Conservation (phyloP, 2,113 vertebrate species). For the Empidonax alnorum region DNA sequence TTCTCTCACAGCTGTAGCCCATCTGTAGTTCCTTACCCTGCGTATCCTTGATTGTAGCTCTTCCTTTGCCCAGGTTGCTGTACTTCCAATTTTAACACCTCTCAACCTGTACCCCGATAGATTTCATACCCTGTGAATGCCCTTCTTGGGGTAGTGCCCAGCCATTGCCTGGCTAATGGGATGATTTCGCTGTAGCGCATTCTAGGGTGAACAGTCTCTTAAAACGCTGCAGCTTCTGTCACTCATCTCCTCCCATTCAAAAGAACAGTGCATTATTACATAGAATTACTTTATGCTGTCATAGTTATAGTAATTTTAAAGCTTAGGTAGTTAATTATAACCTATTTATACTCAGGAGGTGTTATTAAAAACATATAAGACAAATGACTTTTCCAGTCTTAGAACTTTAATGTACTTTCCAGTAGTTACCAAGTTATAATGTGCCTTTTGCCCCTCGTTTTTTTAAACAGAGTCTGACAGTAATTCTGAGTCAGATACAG, state of each 20-base stretch:
- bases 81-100: neutral
- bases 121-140: neutral
- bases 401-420: neutral
- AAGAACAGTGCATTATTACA: neutral
- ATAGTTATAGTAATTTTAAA: neutral
- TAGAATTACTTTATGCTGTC: neutral
- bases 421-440: slow-evolving; percentile 52
- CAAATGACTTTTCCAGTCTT: neutral
- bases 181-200: neutral
- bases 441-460: slow-evolving; percentile 56
- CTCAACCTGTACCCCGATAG: neutral
- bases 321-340: neutral
- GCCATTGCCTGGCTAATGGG: neutral
- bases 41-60: neutral
- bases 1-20: neutral
- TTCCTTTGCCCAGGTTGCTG: neutral
- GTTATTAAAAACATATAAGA: neutral
- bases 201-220: neutral
- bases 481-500: slow-evolving; percentile 90
- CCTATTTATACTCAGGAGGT: neutral
- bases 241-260: neutral
- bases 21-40: neutral
- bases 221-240: neutral
- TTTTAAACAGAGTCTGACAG: slow-evolving; percentile 86
- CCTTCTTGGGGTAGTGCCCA: neutral